Base-by-base conservation (phyloP, 2,888 invertebrate genomes). In the Caenorhabditis imperialis region DNA sequence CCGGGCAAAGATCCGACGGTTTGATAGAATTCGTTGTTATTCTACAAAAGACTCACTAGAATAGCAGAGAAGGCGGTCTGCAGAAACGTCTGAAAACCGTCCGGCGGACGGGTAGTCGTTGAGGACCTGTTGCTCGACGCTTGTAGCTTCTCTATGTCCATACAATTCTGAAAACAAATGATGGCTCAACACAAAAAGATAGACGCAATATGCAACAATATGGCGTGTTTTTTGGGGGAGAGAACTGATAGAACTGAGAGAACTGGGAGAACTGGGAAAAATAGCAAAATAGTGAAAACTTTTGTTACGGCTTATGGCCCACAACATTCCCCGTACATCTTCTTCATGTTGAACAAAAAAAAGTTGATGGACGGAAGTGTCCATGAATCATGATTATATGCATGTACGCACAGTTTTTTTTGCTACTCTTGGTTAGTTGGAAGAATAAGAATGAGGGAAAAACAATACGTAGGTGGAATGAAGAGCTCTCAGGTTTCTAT, bases 131-230 rank as follows among this genome's bases (percentile, higher is more conserved):
- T 57, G 40, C 45, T 67, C 51, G 67, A 45, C 51, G 60, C 35
- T 62, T 73, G 60, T 42, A 67, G 51, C 22, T 60, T 67, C 67
- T 67, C 74, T 61, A 74, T 74, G 61, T 74, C 74, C 74, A 74
- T 74, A 67, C 61, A 74, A 61, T 62, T 60, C 74, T 74, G 67
- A 60, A 69, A 69, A 53, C 42, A n/a, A n/a, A n/a, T n/a, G n/a
- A n/a, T n/a, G n/a, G n/a, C n/a, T n/a, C n/a, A n/a, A n/a, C n/a
- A n/a, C n/a, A n/a, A n/a, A n/a, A n/a, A n/a, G n/a, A n/a, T n/a
- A n/a, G n/a, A n/a, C n/a, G n/a, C n/a, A n/a, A n/a, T n/a, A n/a
- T n/a, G n/a, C n/a, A n/a, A n/a, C n/a, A n/a, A n/a, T n/a, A n/a
- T n/a, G n/a, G n/a, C n/a, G n/a, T n/a, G n/a, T n/a, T n/a, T n/a